Conservation (phyloP, 2,113 vertebrate species). For the Ceyx cyanopectus region DNA sequence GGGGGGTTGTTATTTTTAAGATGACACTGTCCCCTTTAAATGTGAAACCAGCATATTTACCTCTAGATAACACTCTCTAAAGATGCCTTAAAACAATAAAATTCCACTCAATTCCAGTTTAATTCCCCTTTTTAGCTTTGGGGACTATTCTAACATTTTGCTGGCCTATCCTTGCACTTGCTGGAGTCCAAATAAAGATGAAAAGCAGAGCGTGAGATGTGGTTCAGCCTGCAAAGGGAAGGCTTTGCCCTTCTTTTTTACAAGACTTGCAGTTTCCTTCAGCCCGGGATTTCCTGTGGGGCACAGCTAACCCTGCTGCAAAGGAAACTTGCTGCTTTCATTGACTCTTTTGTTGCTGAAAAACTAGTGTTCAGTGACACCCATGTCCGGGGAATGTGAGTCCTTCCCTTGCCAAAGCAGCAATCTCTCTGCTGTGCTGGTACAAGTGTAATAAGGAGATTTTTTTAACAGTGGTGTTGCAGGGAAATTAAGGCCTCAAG, state of each 20-base stretch:
- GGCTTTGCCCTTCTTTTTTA: slow-evolving; percentile 51
- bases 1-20: background rate
- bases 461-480: background rate
- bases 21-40: background rate
- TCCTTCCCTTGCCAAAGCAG: slow-evolving; percentile 1
- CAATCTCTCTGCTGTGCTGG: background rate
- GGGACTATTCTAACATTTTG: background rate
- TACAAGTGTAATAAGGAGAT: background rate
- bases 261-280: slow-evolving; percentile 43
- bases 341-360: slow-evolving; percentile 55
- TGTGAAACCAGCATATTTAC: background rate
- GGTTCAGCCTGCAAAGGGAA: background rate
- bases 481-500: background rate
- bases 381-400: background rate
- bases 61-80: background rate
- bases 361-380: slow-evolving; percentile 27
- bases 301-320: slow-evolving; percentile 62
- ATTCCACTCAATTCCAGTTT: background rate
- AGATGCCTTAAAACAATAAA: background rate
- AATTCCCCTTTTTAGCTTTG: background rate
- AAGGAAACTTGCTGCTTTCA: slow-evolving; percentile 53
- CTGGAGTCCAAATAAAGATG: background rate
- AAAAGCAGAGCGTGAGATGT: background rate
- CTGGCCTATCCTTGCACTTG: background rate
- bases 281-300: slow-evolving; percentile 63